Evolutionary conservation across 2,797 vertebrate genomes (phyloP).

Genomic region (Poeciliopsis gracilis): DNA sequence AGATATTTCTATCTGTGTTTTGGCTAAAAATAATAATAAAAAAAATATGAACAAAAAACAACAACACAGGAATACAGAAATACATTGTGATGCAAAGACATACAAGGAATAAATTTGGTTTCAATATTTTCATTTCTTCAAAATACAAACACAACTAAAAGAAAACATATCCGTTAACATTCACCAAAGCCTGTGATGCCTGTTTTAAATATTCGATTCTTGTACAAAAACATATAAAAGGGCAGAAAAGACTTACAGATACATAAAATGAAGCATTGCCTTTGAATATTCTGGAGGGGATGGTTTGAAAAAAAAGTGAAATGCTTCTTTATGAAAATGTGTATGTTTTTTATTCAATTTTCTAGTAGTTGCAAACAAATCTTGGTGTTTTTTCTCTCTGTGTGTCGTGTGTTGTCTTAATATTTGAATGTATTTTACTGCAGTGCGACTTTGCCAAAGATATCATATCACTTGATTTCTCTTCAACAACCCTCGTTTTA

Average conservation of each 20-base stretch:
- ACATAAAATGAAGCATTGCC: constrained; percentile 76
- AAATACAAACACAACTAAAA: constrained; percentile 59
- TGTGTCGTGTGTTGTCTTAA: constrained; percentile 98
- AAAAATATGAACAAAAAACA: constrained; percentile 15
- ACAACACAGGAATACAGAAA: constrained; percentile 36
- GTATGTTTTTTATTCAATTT: constrained; percentile 99
- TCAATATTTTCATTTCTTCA: constrained; percentile 43
- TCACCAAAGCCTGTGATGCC: constrained; percentile 95
- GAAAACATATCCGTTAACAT: constrained; percentile 77
- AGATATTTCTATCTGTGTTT: constrained; percentile 73
- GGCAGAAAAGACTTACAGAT: constrained; percentile 71
- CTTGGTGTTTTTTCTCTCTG: constrained; percentile 91
- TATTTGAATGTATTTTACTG: constrained; percentile 99
- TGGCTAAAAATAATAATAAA: constrained; percentile 31
- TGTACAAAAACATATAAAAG: constrained; percentile 79
- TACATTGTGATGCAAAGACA: constrained; percentile 34
- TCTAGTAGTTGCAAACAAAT: constrained; percentile 95
- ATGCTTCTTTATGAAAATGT: constrained; percentile 94
- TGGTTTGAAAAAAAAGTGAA: constrained; percentile 82
- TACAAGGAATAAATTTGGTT: constrained; percentile 50
- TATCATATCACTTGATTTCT: constrained; percentile 85
- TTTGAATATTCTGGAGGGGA: constrained; percentile 81
- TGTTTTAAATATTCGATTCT: constrained; percentile 85
- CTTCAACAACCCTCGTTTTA: constrained; percentile 17
- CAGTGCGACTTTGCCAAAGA: constrained; percentile 99